A percentile compares a stretch with the other conserved stretches of the same genome.
Evolutionary conservation across 2,797 vertebrate genomes (phyloP).

Genomic region (Valencia hispanica): DNA sequence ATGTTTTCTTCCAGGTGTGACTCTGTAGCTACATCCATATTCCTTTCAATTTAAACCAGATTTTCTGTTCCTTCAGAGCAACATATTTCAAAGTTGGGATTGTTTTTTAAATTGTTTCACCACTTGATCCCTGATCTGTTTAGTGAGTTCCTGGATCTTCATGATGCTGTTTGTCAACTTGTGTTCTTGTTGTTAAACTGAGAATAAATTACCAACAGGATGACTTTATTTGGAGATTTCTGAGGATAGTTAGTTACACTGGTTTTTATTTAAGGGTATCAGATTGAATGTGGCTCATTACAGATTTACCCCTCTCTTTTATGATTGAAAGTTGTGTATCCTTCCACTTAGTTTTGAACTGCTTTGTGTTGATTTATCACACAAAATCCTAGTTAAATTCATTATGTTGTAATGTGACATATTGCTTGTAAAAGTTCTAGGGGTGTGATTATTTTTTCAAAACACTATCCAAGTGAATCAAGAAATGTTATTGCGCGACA

Average conservation of each 20-base stretch:
- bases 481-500: neutral
- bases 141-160: neutral
- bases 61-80: neutral
- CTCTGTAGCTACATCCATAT: too few species aligned
- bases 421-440: neutral
- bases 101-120: neutral
- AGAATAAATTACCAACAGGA: neutral
- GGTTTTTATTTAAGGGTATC: neutral
- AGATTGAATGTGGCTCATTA: neutral
- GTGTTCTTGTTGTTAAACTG: neutral
- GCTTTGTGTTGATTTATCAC: neutral
- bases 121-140: neutral
- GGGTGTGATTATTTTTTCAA: neutral
- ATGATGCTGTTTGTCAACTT: neutral
- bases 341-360: neutral
- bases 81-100: neutral
- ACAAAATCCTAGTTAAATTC: neutral
- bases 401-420: neutral
- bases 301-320: neutral
- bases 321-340: neutral
- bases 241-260: neutral
- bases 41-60: neutral
- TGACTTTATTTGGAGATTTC: neutral
- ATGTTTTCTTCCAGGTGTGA: neutral
- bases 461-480: neutral